Evolutionary conservation across 2,888 invertebrate genomes (phyloP), one percentile per base, ranked within the genome.

Genomic region (Dendrolimus pini): DNA sequence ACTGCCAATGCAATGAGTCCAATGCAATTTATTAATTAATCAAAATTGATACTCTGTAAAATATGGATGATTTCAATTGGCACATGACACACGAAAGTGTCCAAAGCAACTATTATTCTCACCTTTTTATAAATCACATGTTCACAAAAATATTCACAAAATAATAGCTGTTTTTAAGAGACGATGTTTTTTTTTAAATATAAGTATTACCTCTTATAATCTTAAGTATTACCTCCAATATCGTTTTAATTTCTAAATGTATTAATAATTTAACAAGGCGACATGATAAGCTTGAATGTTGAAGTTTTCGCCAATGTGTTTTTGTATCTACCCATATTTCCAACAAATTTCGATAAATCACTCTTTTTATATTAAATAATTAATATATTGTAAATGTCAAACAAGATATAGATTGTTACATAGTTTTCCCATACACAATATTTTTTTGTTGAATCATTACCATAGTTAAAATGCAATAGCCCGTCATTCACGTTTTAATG

Each of bases 391-490:
- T 84, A 81, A 83, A 83, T 81, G 82, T 81, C 80, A 77, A 80
- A 83, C 82, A 82, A 82, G 80, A 78, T 82, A 82, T 87, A 82
- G 83, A 70, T 83, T 89, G 88, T 89, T 89, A 85, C 82, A 86
- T 86, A 88, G 83, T 82, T 85, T 82, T 81, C 85, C 89, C 85
- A 89, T 87, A 89, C 79, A 83, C 63, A 71, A 78, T n/a, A 74
- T 82, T 80, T 86, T 89, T 89, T 88, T 89, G 85, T 89, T 87
- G 77, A 74, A 69, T 81, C 89, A 85, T 86, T 75, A 73, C 89
- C 91, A 90, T 89, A 71, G 82, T 77, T 80, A 91, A 90, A 91
- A 87, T 87, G 90, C 91, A 91, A 91, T 91, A 91, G 91, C 80
- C 75, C 72, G 72, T 69, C 64, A 69, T 68, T 58, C 61, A 66